These are phyloP conservation scores for Halichoerus grypus DNA, from an alignment of 2,113 vertebrate genomes.

Conservation along the genomic window DNA sequence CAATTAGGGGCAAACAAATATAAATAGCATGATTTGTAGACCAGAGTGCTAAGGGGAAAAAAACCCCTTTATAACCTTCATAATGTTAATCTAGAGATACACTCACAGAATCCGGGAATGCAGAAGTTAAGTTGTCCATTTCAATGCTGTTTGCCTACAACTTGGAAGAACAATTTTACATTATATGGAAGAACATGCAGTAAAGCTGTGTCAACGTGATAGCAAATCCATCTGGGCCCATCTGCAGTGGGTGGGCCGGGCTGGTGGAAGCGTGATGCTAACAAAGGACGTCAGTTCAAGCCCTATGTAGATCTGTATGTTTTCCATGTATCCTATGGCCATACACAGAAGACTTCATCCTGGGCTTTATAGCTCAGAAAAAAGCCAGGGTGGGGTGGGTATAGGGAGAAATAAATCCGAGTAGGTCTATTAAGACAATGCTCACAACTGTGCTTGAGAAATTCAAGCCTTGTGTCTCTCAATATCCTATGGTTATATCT, in stretches of 20 bases:
- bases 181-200: neutral
- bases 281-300: neutral
- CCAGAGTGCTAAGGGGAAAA: neutral
- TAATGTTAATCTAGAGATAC: neutral
- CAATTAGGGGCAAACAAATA: slow-evolving; percentile 65
- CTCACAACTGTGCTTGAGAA: neutral
- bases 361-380: neutral
- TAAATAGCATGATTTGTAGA: slow-evolving; percentile 56
- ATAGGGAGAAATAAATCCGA: neutral
- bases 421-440: neutral
- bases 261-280: neutral
- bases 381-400: neutral
- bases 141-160: neutral
- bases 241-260: neutral
- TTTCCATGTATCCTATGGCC: neutral
- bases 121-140: neutral
- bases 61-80: neutral
- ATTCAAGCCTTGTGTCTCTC: neutral
- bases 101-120: neutral
- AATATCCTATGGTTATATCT: neutral
- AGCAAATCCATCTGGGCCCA: neutral
- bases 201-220: neutral
- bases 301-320: neutral
- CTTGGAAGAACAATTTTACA: slow-evolving; percentile 9
- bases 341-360: neutral